These are phyloP conservation scores for Scaptomyza parva DNA, from an alignment of 2,888 invertebrate species.

Conservation along the genomic window DNA sequence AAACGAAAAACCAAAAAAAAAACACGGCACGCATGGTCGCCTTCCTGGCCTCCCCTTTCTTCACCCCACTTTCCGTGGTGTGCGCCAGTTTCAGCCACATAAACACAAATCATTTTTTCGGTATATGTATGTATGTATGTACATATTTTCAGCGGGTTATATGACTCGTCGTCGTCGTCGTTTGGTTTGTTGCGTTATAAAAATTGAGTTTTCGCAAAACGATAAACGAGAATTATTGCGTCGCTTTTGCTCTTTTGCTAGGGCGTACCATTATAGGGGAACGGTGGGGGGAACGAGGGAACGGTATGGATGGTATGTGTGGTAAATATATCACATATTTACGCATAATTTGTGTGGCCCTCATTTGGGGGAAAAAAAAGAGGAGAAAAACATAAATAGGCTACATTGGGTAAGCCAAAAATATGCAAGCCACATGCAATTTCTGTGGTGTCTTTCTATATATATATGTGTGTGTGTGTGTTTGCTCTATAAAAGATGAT, in stretches of 20 bases:
- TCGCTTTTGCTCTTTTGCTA: slow-evolving; percentile 16
- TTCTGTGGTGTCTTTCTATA: slow-evolving; percentile 2
- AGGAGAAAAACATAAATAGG: slow-evolving; percentile 50
- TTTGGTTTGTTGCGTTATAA: slow-evolving; percentile 46
- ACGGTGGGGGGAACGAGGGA: neutral
- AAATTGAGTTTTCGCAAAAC: slow-evolving; percentile 76
- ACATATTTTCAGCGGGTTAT: slow-evolving; percentile 47
- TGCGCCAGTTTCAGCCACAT: slow-evolving; percentile 65
- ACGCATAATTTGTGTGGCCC: slow-evolving; percentile 74
- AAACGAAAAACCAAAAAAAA: too few relatives aligned
- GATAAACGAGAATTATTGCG: slow-evolving; percentile 70
- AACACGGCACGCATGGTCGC: slow-evolving; percentile 38
- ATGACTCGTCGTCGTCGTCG: slow-evolving; percentile 33
- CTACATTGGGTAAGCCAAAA: slow-evolving; percentile 51
- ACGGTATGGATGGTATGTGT: neutral
- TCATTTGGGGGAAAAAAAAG: slow-evolving; percentile 45
- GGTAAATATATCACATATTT: slow-evolving; percentile 55
- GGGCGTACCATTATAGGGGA: too few relatives aligned
- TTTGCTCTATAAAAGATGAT: slow-evolving; percentile 18
- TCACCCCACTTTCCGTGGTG: neutral
- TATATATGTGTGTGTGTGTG: neutral
- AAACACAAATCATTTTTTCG: slow-evolving; percentile 69
- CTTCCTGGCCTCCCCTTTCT: slow-evolving; percentile 10
- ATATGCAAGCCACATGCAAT: slow-evolving; percentile 59
- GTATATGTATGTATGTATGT: slow-evolving; percentile 18